Percentiles rank a stretch among this genome's conserved stretches.
These are phyloP conservation scores for Falco columbarius DNA, from an alignment of 2,797 vertebrate genomes.

Conservation along the genomic window DNA sequence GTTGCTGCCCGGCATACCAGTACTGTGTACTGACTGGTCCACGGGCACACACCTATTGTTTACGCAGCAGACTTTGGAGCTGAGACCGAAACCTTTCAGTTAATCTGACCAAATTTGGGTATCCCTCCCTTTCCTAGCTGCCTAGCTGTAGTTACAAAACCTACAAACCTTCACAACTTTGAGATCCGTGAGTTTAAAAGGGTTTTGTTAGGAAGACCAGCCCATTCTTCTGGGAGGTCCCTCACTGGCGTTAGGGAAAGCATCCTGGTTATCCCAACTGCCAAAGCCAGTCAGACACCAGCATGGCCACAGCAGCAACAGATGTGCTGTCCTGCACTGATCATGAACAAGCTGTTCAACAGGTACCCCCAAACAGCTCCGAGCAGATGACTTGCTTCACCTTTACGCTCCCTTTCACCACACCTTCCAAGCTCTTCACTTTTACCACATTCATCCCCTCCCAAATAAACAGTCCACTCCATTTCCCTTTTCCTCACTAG, in stretches of 20 bases:
- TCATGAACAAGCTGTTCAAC: not conserved
- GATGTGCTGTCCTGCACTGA: not conserved
- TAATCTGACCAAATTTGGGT: not conserved
- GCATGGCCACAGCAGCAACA: not conserved
- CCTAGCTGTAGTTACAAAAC: not conserved
- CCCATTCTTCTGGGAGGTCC: not conserved
- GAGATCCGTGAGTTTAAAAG: not conserved
- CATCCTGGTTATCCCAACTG: accelerated
- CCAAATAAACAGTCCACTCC: not conserved
- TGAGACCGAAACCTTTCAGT: not conserved
- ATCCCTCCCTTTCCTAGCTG: not conserved
- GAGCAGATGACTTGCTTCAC: not conserved
- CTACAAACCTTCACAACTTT: not conserved
- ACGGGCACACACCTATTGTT: not conserved
- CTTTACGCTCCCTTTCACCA: not conserved
- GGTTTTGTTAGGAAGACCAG: not conserved
- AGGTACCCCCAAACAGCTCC: not conserved
- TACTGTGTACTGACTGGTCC: not conserved
- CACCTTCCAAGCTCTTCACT: not conserved
- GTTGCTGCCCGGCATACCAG: not conserved
- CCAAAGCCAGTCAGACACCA: not conserved
- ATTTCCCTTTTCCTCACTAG: not conserved
- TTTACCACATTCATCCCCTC: not conserved
- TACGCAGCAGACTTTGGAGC: accelerated
- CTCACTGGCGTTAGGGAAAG: not conserved